Conservation (phyloP, 2,113 vertebrate genomes). For the Climacteris rufus region DNA sequence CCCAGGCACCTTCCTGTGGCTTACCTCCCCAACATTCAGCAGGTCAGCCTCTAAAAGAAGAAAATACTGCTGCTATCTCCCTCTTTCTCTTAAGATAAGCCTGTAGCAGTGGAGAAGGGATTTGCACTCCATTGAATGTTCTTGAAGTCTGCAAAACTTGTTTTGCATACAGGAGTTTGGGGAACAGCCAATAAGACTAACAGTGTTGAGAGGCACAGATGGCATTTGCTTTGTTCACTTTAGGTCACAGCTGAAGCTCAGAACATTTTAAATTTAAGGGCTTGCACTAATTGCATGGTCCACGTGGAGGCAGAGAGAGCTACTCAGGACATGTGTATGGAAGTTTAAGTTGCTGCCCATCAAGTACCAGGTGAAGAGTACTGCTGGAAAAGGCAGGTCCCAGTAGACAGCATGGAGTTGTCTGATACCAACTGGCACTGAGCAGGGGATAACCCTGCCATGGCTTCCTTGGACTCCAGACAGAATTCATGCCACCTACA, state of each 20-base stretch:
- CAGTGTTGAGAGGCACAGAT: neutral
- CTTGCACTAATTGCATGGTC: neutral
- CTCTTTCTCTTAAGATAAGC: constrained; percentile 20
- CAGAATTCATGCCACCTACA: neutral
- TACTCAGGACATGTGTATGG: neutral
- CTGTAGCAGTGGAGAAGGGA: neutral
- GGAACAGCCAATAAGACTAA: neutral
- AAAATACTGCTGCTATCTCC: neutral
- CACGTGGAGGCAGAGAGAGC: neutral
- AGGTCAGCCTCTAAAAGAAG: neutral
- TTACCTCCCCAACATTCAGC: neutral
- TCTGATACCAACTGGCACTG: neutral
- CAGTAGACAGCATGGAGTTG: neutral
- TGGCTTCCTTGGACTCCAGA: neutral
- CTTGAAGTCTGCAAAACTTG: constrained; percentile 7
- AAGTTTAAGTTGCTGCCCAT: neutral
- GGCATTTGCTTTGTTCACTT: neutral
- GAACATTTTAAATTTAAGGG: neutral
- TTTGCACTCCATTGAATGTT: constrained; percentile 16
- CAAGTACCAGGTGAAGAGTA: neutral
- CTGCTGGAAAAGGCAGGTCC: neutral
- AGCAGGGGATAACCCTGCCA: neutral
- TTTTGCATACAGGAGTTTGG: neutral
- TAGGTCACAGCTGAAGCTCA: neutral
- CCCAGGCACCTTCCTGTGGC: neutral